phyloP scores from a whole-genome alignment of 2,113 vertebrate genomes.

The Cyanoramphus novaezelandiae region DNA sequence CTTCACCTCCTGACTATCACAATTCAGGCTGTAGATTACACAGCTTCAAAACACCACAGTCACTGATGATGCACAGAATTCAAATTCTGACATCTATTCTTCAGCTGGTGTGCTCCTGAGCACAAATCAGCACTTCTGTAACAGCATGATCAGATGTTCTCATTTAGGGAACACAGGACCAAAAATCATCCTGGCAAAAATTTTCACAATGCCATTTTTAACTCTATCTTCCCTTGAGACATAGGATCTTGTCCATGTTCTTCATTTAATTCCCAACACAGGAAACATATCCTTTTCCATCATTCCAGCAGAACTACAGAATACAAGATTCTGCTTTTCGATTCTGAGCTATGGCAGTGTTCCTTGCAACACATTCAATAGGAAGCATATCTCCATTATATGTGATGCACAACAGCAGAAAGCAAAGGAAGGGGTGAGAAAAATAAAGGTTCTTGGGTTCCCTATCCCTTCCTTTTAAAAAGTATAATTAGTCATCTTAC shows the following conservation, averaged over 20 bases:
- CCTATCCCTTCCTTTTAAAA: background rate
- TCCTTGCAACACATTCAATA: background rate
- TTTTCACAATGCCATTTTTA: background rate
- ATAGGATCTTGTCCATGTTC: background rate
- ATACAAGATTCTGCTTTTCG: background rate
- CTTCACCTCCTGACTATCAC: background rate
- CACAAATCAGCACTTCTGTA: background rate
- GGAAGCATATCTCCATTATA: background rate
- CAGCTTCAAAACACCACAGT: background rate
- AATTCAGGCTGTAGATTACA: background rate
- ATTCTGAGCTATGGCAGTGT: background rate
- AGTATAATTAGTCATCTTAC: background rate
- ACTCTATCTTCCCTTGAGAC: background rate
- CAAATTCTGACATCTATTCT: constrained; percentile 13
- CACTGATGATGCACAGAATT: background rate
- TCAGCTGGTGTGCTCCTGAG: background rate
- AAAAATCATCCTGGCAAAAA: background rate
- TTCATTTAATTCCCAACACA: background rate
- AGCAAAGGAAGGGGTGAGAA: background rate
- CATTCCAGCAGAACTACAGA: background rate
- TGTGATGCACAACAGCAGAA: background rate
- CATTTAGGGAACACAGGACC: background rate
- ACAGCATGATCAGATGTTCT: background rate
- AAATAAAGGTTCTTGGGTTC: background rate
- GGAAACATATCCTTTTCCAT: background rate